These are phyloP conservation scores for Uropsilus gracilis DNA, from an alignment of 2,113 vertebrate genomes.

Conservation along the genomic window DNA sequence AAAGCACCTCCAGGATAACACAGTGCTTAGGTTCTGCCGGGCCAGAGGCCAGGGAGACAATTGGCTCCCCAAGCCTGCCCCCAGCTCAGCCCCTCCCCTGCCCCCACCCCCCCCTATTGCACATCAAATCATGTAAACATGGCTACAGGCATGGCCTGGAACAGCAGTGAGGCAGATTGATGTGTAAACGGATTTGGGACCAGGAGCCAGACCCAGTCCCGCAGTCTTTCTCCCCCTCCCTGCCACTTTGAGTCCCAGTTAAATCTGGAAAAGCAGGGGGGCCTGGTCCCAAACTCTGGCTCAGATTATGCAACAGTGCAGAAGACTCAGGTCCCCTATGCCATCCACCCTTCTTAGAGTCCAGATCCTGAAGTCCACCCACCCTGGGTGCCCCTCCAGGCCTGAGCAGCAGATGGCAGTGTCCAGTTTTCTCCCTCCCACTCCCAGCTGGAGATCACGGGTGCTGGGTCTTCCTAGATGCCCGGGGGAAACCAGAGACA, in stretches of 20 bases:
- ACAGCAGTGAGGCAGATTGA: conserved; percentile 76
- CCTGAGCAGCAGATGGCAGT: conserved; percentile 65
- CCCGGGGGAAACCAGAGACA: conserved; percentile 84
- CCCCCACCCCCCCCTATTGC: conserved; percentile 70
- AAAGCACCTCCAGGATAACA: conserved; percentile 55
- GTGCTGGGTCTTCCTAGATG: conserved; percentile 81
- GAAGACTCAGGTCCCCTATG: conserved; percentile 62
- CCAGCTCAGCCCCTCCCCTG: neutral
- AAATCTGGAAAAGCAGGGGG: conserved; percentile 48
- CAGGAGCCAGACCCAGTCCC: conserved; percentile 17
- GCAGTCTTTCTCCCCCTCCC: neutral
- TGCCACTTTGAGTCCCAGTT: conserved; percentile 34
- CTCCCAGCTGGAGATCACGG: conserved; percentile 55
- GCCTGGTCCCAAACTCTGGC: conserved; percentile 77
- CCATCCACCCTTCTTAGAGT: conserved; percentile 50
- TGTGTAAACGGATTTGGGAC: conserved; percentile 71
- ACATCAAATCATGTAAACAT: conserved; percentile 75
- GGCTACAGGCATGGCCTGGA: conserved; percentile 59
- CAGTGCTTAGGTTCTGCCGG: conserved; percentile 69
- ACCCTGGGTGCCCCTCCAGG: conserved; percentile 44
- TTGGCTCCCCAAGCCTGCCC: neutral
- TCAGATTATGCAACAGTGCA: conserved; percentile 79
- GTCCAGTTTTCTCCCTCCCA: conserved; percentile 61
- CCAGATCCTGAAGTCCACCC: conserved; percentile 49
- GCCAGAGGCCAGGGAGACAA: conserved; percentile 49